Percentiles rank a stretch among this genome's conserved stretches.
Evolutionary conservation across 2,888 invertebrate genomes (phyloP).

Genomic region (Cryptocephalus moraei): DNA sequence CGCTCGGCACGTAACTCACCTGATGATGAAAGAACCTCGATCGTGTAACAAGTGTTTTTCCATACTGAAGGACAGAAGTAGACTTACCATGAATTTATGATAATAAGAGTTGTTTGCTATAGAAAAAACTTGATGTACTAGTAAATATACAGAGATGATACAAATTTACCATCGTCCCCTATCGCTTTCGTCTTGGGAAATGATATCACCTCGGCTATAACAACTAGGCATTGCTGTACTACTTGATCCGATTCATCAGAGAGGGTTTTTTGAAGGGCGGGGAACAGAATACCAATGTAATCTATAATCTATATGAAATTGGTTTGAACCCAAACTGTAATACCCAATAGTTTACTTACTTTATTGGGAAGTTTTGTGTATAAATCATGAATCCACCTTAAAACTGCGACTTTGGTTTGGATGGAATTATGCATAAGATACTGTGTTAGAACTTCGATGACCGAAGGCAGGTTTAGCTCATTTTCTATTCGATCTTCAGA

Average conservation of each 20-base stretch:
- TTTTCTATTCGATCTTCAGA: conserved; percentile 17
- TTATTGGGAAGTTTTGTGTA: conserved; percentile 78
- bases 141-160: no score
- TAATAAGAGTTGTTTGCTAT: conserved; percentile 46
- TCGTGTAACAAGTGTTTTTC: conserved; percentile 82
- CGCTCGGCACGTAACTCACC: conserved; percentile 42
- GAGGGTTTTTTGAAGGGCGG: conserved; percentile 70
- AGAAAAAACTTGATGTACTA: background rate
- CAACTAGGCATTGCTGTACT: conserved; percentile 85
- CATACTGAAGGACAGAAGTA: conserved; percentile 74
- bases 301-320: conserved; percentile 50
- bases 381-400: conserved; percentile 92
- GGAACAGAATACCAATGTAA: conserved; percentile 64
- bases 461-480: conserved; percentile 60
- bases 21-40: conserved; percentile 89
- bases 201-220: conserved; percentile 73
- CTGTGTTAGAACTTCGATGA: conserved; percentile 73
- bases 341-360: conserved; percentile 39
- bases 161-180: conserved; percentile 6
- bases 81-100: conserved; percentile 76
- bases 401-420: conserved; percentile 89
- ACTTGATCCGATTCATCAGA: conserved; percentile 93
- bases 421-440: conserved; percentile 80
- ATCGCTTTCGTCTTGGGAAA: conserved; percentile 32
- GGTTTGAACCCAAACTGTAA: background rate